Evolutionary conservation across 1,140 invertebrate genomes (phyloP).

Genomic region (Aphaenogaster rudis): DNA sequence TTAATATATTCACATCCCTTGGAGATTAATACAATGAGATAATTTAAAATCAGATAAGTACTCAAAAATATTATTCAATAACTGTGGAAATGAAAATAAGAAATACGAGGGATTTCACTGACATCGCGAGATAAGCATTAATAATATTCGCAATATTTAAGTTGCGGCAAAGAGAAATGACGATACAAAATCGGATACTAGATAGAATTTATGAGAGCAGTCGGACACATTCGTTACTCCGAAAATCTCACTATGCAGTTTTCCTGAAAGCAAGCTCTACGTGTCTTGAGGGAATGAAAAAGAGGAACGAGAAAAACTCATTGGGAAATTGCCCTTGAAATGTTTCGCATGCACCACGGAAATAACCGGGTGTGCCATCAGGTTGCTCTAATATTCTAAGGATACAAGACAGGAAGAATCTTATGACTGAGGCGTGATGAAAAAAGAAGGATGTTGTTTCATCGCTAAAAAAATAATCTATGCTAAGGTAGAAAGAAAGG

Average conservation of each 20-base stretch:
- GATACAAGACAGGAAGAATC: slow-evolving; percentile 22
- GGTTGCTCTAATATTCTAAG: slow-evolving; percentile 19
- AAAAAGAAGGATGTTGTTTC: slow-evolving; percentile 44
- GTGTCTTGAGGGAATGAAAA: slow-evolving; percentile 23
- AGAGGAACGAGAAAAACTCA: slow-evolving; percentile 20
- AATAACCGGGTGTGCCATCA: slow-evolving; percentile 60
- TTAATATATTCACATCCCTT: not conserved
- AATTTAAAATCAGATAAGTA: not conserved
- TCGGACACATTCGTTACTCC: not conserved
- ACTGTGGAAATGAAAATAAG: not conserved
- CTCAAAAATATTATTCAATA: not conserved
- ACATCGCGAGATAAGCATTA: too few relatives aligned
- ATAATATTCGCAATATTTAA: not conserved
- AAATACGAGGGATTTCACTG: not conserved
- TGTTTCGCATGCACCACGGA: slow-evolving; percentile 45
- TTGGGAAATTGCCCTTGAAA: slow-evolving; percentile 70
- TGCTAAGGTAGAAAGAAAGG: not conserved
- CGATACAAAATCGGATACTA: not conserved
- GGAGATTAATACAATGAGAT: not conserved
- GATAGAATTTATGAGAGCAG: slow-evolving; percentile 1
- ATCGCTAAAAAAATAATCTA: slow-evolving; percentile 4
- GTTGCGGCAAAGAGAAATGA: not conserved
- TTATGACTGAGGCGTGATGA: slow-evolving; percentile 4
- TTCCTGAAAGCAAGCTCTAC: not conserved
- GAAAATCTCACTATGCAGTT: not conserved